Conservation (phyloP, 2,888 invertebrate species). For the Malthinus flaveolus region DNA sequence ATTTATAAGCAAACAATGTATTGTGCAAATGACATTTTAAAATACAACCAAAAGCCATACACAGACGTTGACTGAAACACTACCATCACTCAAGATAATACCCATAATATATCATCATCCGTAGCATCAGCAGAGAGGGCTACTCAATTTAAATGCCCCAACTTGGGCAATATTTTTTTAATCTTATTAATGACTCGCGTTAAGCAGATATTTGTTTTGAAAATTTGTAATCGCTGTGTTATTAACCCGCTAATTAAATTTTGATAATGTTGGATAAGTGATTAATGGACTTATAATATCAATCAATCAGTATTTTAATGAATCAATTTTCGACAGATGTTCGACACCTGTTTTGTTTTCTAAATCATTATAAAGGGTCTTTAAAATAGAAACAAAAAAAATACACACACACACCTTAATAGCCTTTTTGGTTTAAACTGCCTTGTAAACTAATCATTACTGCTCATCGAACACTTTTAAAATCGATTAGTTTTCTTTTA, state of each 20-base stretch:
- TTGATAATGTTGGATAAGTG: slow-evolving; percentile 16
- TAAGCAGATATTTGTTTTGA: slow-evolving; percentile 12
- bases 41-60: slow-evolving; percentile 45
- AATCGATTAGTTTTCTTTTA: slow-evolving; percentile 46
- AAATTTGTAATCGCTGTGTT: background rate
- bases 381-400: slow-evolving; percentile 31
- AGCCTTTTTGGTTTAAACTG: slow-evolving; percentile 39
- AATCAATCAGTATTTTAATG: slow-evolving; percentile 27
- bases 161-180: slow-evolving; percentile 7
- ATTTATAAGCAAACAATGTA: slow-evolving; percentile 36
- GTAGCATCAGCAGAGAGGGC: slow-evolving; percentile 18
- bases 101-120: slow-evolving; percentile 35
- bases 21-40: slow-evolving; percentile 44
- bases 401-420: slow-evolving; percentile 31
- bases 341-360: slow-evolving; percentile 27
- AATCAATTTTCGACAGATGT: slow-evolving; percentile 29
- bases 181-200: slow-evolving; percentile 8
- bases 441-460: slow-evolving; percentile 41
- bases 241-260: slow-evolving; percentile 20
- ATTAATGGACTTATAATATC: slow-evolving; percentile 26
- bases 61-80: slow-evolving; percentile 49
- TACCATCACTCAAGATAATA: slow-evolving; percentile 49
- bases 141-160: slow-evolving; percentile 19
- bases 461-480: slow-evolving; percentile 47
- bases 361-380: slow-evolving; percentile 23